phyloP scores from a whole-genome alignment of 2,113 vertebrate genomes.

The Murina feae region DNA sequence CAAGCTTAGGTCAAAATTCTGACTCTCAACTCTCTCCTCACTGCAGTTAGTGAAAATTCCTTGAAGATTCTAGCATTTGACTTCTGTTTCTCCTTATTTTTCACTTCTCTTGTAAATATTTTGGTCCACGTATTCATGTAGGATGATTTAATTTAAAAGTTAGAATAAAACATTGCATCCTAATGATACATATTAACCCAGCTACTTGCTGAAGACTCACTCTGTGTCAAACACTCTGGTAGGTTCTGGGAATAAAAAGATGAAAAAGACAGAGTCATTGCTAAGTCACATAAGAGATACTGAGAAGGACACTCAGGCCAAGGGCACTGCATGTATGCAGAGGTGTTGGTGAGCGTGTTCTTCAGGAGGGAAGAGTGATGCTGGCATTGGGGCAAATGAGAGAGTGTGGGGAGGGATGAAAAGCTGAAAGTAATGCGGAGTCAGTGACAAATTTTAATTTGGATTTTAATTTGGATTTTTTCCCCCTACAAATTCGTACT shows the following conservation, averaged over 20 bases:
- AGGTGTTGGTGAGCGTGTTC: neutral
- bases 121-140: neutral
- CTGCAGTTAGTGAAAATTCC: constrained; percentile 38
- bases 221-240: neutral
- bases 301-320: neutral
- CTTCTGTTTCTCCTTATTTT: neutral
- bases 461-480: no score
- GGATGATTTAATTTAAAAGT: neutral
- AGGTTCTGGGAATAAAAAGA: neutral
- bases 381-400: neutral
- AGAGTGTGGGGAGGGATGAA: neutral
- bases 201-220: neutral
- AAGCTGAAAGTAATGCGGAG: neutral
- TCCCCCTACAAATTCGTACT: neutral
- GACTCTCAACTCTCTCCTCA: neutral
- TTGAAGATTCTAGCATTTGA: neutral
- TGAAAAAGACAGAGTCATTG: neutral
- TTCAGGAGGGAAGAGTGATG: neutral
- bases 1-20: constrained; percentile 22
- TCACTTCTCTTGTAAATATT: neutral
- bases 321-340: neutral
- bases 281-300: neutral
- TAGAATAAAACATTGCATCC: neutral
- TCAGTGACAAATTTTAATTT: neutral
- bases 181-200: neutral